phyloP scores from a whole-genome alignment of 2,113 vertebrate genomes.

The Rousettus leschenaultii region DNA sequence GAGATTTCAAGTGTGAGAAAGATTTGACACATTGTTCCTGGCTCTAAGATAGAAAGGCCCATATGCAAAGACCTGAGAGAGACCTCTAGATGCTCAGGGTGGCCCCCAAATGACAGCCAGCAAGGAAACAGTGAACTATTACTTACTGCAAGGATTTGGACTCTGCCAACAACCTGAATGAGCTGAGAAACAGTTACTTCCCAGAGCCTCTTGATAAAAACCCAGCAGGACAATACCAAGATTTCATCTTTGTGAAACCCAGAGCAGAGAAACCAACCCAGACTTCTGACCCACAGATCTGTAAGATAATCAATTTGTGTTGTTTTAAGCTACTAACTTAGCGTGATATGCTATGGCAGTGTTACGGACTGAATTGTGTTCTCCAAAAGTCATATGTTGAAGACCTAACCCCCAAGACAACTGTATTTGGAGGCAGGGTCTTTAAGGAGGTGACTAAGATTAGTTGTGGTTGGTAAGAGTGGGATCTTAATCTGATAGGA shows the following conservation, averaged over 20 bases:
- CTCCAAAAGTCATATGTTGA: not conserved
- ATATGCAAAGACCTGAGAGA: not conserved
- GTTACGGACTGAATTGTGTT: not conserved
- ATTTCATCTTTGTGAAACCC: not conserved
- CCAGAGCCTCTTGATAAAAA: not conserved
- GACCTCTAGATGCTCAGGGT: not conserved
- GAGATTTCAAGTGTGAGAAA: not conserved
- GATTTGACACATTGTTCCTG: not conserved
- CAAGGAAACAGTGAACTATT: not conserved
- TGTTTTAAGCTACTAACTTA: not conserved
- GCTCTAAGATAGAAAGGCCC: not conserved
- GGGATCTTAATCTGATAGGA: not conserved
- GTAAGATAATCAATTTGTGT: not conserved
- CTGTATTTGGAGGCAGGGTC: not conserved
- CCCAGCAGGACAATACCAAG: not conserved
- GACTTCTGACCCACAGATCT: not conserved
- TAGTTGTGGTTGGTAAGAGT: not conserved
- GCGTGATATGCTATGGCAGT: not conserved
- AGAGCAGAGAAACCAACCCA: not conserved
- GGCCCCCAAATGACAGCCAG: not conserved
- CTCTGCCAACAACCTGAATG: not conserved
- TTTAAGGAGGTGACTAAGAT: not conserved
- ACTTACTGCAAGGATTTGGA: not conserved
- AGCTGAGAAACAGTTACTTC: not conserved
- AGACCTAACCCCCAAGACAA: not conserved